Evolutionary conservation across 2,113 vertebrate species (phyloP).

Genomic region (Sisor rabdophorus): DNA sequence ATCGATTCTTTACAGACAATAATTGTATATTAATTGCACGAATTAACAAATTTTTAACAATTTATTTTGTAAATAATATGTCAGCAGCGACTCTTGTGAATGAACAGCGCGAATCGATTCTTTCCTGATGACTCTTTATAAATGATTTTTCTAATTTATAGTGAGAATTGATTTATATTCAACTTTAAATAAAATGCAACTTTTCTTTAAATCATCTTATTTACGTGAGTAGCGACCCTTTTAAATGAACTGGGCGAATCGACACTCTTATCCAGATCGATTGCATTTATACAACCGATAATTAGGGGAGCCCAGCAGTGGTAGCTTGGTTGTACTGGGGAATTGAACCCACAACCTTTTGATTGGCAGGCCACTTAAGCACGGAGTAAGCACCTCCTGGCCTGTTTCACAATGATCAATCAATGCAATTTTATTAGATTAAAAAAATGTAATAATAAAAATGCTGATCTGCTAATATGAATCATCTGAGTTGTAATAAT

Average conservation of each 20-base stretch:
- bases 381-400: too few species aligned
- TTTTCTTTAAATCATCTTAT: too few species aligned
- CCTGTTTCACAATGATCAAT: too few species aligned
- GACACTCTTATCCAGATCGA: not conserved
- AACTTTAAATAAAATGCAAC: too few species aligned
- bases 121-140: not conserved
- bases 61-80: not conserved
- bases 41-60: not conserved
- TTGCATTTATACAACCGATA: too few species aligned
- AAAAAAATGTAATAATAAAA: not conserved
- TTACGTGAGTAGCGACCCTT: not conserved
- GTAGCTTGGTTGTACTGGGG: too few species aligned
- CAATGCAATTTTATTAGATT: not conserved
- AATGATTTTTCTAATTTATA: not conserved
- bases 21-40: not conserved
- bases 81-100: not conserved
- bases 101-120: not conserved
- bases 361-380: too few species aligned
- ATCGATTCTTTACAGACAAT: too few species aligned
- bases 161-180: not conserved
- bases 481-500: not conserved
- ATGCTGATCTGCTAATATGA: not conserved
- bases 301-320: too few species aligned
- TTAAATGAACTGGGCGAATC: not conserved
- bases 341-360: too few species aligned